Evolutionary conservation across 2,888 invertebrate genomes (phyloP).

Genomic region (Ptychoptera contaminata): DNA sequence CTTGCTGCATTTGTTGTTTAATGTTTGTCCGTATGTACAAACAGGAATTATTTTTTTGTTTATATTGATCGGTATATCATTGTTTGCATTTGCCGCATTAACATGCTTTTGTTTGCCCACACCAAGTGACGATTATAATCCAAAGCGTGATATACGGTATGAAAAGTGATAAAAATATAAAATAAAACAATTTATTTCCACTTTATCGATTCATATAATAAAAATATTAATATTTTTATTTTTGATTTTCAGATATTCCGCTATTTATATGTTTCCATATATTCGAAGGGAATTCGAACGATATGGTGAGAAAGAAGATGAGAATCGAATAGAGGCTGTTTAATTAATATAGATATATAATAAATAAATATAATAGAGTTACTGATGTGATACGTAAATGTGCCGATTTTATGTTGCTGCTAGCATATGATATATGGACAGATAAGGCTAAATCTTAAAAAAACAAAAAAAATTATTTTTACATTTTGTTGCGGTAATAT

Average conservation of each 20-base stretch:
- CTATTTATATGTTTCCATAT: conserved; percentile 14
- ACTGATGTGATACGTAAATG: background rate
- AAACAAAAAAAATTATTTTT: too few relatives aligned
- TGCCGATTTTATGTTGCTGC: background rate
- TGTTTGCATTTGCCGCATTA: conserved; percentile 26
- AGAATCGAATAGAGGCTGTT: background rate
- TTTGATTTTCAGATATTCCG: conserved; percentile 14
- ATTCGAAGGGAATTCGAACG: conserved; percentile 11
- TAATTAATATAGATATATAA: background rate
- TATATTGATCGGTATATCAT: conserved; percentile 31
- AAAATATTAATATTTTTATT: too few relatives aligned
- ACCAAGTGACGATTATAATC: conserved; percentile 10
- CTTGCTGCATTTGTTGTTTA: conserved; percentile 34
- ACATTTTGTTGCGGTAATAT: too few relatives aligned
- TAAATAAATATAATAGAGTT: background rate
- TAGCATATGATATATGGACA: too few relatives aligned
- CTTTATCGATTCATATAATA: too few relatives aligned
- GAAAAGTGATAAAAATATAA: background rate
- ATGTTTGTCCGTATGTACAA: conserved; percentile 36
- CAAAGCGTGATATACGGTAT: conserved; percentile 9
- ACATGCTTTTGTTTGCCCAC: conserved; percentile 19
- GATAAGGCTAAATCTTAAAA: too few relatives aligned
- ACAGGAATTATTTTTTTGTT: conserved; percentile 32
- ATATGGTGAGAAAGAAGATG: conserved; percentile 5
- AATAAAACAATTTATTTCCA: background rate